phyloP scores from a whole-genome alignment of 2,797 vertebrate genomes.

The Chelon labrosus region DNA sequence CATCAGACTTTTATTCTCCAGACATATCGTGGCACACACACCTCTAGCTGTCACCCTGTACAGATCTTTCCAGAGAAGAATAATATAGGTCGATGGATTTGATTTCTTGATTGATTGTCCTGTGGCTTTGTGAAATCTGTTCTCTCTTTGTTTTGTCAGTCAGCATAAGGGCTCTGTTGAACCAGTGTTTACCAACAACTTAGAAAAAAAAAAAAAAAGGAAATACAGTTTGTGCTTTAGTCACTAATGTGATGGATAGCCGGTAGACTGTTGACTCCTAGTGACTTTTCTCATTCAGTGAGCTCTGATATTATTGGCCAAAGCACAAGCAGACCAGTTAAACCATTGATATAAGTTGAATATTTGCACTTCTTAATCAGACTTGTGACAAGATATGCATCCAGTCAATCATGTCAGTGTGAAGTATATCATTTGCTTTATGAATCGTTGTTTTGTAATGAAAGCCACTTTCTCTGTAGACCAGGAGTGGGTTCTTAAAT shows the following conservation, averaged over 20 bases:
- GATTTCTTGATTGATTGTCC: conserved; percentile 27
- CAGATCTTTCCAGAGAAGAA: conserved; percentile 42
- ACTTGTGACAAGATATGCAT: conserved; percentile 40
- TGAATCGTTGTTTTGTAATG: conserved; percentile 12
- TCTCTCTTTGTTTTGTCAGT: conserved; percentile 53
- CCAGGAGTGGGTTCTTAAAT: conserved; percentile 12
- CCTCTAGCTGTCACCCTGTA: conserved; percentile 40
- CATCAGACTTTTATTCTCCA: conserved; percentile 19
- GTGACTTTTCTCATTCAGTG: conserved; percentile 2
- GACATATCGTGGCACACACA: conserved; percentile 1
- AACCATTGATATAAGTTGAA: conserved; percentile 36
- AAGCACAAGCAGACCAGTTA: conserved; percentile 51
- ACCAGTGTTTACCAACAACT: conserved; percentile 63
- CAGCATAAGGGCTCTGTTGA: conserved; percentile 76
- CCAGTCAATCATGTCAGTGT: conserved; percentile 29
- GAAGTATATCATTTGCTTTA: conserved; percentile 36
- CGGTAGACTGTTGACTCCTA: conserved; percentile 17
- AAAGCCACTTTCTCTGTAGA: conserved; percentile 7
- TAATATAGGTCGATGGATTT: neutral
- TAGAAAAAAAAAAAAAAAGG: conserved; percentile 14
- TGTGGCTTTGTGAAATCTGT: conserved; percentile 64
- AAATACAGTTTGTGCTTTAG: conserved; percentile 40
- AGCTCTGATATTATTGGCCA: conserved; percentile 43
- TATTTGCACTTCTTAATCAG: conserved; percentile 64
- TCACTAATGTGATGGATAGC: conserved; percentile 36